Base-by-base conservation (phyloP, 2,797 vertebrate genomes). In the Taeniopygia guttata region DNA sequence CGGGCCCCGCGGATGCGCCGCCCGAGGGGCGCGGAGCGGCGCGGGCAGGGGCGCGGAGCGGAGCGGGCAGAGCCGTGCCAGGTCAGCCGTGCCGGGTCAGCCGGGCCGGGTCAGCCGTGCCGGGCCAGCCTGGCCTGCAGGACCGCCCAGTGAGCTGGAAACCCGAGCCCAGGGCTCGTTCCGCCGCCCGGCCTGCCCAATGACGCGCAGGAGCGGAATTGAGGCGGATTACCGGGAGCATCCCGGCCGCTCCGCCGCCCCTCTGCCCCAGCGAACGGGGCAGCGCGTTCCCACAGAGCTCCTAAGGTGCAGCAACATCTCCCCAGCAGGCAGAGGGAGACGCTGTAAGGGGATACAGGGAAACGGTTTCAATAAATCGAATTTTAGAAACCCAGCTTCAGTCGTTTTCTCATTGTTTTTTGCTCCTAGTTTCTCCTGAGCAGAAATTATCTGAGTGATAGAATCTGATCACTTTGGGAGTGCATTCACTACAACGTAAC, bases 181-280 rank as follows among this genome's bases (percentile, higher is more conserved):
- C 26, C 36, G 4, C 77, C 62, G 38, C 64, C 94, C 34, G 69
- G 80, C 79, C 90, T 36, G 84, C 96, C 97, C 98, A 98, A 97
- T 98, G 49, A 96, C 97, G 97, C 97, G 97, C 74, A 54, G 97
- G 84, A 96, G 93, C 95, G 97, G 98, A 97, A 98, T 98, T 98
- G 98, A 97, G 78, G 89, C 95, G 96, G 98, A 98, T 98, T 98
- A 98, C 98, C 98, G 96, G 97, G 96, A 97, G 96, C 96, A 97
- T 97, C 96, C 97, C 95, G 56, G 0, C 4, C 63, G 2, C 4
- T 16, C 78, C 12, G 70, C 22, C 84, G 96, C 92, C 16, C 49
- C 63, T 92, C 38, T 30, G 43, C 81, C 45, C 55, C 38, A 86
- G 93, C 87, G 83, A 95, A 90, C 84, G 1, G 74, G 29, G 66